Evolutionary conservation across 1,140 invertebrate genomes (phyloP), one percentile per base, ranked within the genome.

Genomic region (Vollenhovia emeryi): DNA sequence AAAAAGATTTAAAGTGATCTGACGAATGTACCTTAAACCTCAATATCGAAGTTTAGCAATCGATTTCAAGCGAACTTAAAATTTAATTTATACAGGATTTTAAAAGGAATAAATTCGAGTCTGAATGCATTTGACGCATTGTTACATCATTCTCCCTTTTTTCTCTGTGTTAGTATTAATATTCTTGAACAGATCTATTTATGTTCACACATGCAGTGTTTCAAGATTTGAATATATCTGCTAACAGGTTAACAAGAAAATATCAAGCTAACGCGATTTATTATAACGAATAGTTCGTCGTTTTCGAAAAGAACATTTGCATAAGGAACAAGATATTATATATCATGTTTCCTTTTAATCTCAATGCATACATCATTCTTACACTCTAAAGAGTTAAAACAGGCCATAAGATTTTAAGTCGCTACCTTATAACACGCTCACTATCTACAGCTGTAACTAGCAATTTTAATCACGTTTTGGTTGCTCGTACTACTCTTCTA

Each of bases 391-490:
- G n/a, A n/a, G n/a, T n/a, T n/a, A n/a, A n/a, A 71, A 73, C 3
- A 30, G n/a, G 6, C 3, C 3, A 33, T 73, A 55, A 71, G 18
- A 50, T 69, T 69, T 69, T n/a, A 50, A 71, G 5, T 33, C 52
- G 11, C 30, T 73, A 73, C 0, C 1, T 36, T 18, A 15, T 55
- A 36, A 52, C n/a, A 73, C 1, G 45, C 48, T 36, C 7, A n/a
- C n/a, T 33, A 21, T 52, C 18, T 30, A 50, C 18, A 64, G 9
- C 5, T 5, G 48, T 30, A 73, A 52, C 3, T 52, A 30, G 0
- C 45, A n/a, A n/a, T 73, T 52, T 73, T 73, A 73, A 55, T 73
- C 48, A 48, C n/a, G 7, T 55, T 73, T 73, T 24, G 7, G 30
- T 52, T 73, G 30, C 2, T 36, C 24, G n/a, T 73, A 52, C 43